Base-by-base conservation (phyloP, 2,797 vertebrate genomes). In the Eptatretus atami region DNA sequence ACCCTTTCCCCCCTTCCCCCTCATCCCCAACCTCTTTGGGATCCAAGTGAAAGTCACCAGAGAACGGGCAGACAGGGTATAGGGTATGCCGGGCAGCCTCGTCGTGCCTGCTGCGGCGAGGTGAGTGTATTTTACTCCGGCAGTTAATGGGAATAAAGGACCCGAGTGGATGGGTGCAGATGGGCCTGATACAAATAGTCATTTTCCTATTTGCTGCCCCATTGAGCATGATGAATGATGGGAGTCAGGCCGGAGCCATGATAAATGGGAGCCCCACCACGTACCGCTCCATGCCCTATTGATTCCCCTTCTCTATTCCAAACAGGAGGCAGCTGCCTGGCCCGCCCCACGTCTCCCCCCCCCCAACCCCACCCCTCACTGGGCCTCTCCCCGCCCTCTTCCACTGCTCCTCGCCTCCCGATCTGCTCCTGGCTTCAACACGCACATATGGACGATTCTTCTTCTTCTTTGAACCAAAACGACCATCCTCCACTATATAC, bases 121-220 rank as follows among this genome's bases (percentile, higher is more conserved):
- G 81, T 81, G 79, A 82, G 78, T 82, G 82, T 93, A 96, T 95
- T 96, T 84, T 87, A 87, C 88, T 90, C 82, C 82, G 78, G 78
- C 83, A 90, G 86, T 94, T 96, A 95, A 96, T 96, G 87, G 88
- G 88, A 95, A 96, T 96, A 93, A 96, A 95, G 93, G 90, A 94
- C 87, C 88, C 92, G 80, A 82, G 90, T 95, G 90, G 88, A 94
- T 96, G 90, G 95, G 90, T 95, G 90, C 88, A 96, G 88, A 96
- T 96, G 90, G 94, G 90, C 94, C 93, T 96, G 90, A 96, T 96
- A 96, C 90, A 96, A 96, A 96, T 96, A 96, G 90, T 96, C 90
- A 96, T 96, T 96, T 96, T 96, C 90, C 90, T 96, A 96, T 96
- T 96, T 96, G 87, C 88, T 95, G 90, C 87, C 90, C 95, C 90